Conservation (phyloP, 2,797 vertebrate genomes). For the Melopsittacus undulatus region DNA sequence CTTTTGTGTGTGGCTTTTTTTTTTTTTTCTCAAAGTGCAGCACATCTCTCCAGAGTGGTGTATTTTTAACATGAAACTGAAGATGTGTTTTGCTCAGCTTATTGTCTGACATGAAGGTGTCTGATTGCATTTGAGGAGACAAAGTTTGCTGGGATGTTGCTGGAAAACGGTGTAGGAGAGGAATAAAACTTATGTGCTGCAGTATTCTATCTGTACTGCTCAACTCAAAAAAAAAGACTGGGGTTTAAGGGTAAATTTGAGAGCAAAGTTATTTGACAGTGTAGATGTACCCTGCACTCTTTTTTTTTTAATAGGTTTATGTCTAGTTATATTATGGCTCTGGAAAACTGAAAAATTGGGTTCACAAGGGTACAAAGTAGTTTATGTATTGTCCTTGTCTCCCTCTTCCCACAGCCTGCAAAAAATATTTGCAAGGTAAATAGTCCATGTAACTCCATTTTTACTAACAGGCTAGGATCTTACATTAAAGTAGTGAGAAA, state of each 20-base stretch:
- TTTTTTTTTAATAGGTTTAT: background rate
- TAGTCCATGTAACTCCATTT: background rate
- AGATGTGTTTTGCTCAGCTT: background rate
- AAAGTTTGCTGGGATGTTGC: background rate
- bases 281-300: background rate
- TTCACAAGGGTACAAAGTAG: accelerated
- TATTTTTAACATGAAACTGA: background rate
- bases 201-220: background rate
- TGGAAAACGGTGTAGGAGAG: background rate
- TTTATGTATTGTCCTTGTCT: background rate
- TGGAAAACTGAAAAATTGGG: background rate
- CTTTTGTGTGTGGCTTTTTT: background rate
- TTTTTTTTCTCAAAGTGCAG: background rate
- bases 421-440: background rate
- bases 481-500: background rate
- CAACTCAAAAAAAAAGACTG: background rate
- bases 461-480: background rate
- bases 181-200: background rate
- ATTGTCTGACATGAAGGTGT: background rate
- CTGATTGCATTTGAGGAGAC: background rate
- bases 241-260: background rate
- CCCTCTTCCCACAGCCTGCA: background rate
- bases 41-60: accelerated
- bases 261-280: background rate
- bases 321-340: background rate